A percentile compares a stretch with the other conserved stretches of the same genome.
Conservation (phyloP, 2,797 vertebrate species). For the Bucorvus abyssinicus region DNA sequence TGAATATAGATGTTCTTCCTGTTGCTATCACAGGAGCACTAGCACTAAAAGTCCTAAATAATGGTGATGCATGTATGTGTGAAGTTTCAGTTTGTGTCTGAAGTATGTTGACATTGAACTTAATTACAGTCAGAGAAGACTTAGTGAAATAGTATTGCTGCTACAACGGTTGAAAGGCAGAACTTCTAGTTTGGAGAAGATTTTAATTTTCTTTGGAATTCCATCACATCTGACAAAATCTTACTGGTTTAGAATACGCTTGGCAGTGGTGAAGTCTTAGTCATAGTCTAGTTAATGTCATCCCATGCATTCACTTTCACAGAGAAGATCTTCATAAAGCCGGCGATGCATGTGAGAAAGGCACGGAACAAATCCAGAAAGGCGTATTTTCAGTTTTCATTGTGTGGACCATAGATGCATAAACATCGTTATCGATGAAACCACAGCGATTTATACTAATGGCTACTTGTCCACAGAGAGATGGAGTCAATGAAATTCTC, state of each 20-base stretch:
- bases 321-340: background rate
- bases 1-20: background rate
- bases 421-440: rapidly evolving
- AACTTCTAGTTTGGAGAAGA: background rate
- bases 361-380: rapidly evolving
- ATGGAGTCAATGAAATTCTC: background rate
- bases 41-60: background rate
- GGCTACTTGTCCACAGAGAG: background rate
- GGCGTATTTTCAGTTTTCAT: background rate
- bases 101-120: background rate
- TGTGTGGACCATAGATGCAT: background rate
- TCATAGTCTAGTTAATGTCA: background rate
- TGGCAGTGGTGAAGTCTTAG: background rate
- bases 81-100: background rate
- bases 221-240: background rate
- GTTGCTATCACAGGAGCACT: background rate
- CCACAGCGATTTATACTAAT: background rate
- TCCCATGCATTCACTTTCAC: background rate
- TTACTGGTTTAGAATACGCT: background rate
- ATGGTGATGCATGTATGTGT: background rate
- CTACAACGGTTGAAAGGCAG: background rate
- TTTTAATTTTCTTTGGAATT: background rate
- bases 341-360: background rate
- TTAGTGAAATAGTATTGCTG: background rate
- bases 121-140: background rate